Base-by-base conservation (phyloP, 2,113 vertebrate genomes). In the Pelmatolapia mariae region DNA sequence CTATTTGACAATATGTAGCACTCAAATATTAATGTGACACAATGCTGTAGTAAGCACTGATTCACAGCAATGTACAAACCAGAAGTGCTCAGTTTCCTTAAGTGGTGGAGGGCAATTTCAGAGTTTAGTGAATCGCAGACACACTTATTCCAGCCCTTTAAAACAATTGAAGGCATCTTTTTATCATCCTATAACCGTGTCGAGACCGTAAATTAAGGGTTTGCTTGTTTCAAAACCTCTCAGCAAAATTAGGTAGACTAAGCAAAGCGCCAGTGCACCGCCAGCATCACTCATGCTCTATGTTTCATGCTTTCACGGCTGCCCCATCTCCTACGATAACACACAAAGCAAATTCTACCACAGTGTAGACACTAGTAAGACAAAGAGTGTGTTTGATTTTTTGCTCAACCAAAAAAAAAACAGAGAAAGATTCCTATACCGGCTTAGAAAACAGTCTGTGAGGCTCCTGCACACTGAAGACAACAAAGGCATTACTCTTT, bases 181-280 rank as follows among this genome's bases (percentile, higher is more conserved):
- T 95, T 96, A 96, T 94, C 95, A 95, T 96, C 90, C 90, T 87
- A 92, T 93, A 94, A 94, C 89, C 80, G 86, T 56, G 78, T 89
- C 80, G n/a, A 80, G 85, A 90, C 88, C 92, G 91, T 96, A 95
- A 96, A 96, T 96, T 93, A 95, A 87, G 71, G 86, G 91, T 95
- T 93, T 93, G 90, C 94, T 95, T 93, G 95, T 96, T 95, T 92
- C 82, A 92, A 92, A 96, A 94, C 94, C 96, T 96, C 94, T 97
- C 94, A 95, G 91, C 93, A 95, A 96, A 96, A 96, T 96, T 94
- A 96, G 93, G 91, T 91, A 89, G 94, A 93, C 94, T 89, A 93
- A 94, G 94, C 84, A 90, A 92, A 89, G 89, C 91, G 73, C 82
- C 53, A 50, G 86, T 80, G 83, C 82, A 89, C 82, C 47, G 87